Evolutionary conservation across 1,140 invertebrate genomes (phyloP).

Genomic region (Drosophila quadrilineata): DNA sequence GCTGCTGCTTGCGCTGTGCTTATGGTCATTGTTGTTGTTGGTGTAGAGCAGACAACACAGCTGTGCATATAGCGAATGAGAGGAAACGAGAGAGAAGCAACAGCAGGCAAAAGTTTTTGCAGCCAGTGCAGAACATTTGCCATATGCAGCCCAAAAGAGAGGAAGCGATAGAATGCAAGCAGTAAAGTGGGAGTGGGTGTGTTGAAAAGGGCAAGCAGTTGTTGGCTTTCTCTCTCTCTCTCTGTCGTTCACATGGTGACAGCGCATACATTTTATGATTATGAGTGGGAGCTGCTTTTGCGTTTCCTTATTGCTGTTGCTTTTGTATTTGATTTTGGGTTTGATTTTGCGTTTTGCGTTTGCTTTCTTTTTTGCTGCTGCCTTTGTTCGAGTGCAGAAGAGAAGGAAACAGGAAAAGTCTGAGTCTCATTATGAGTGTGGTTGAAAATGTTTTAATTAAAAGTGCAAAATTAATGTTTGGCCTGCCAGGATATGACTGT

Average conservation of each 20-base stretch:
- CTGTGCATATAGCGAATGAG: not conserved
- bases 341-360: too few relatives aligned
- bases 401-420: not conserved
- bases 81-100: not conserved
- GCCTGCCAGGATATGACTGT: constrained; percentile 33
- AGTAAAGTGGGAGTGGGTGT: not conserved
- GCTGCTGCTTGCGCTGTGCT: constrained; percentile 49
- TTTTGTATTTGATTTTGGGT: constrained; percentile 3
- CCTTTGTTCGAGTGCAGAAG: constrained; percentile 6
- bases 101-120: constrained; percentile 28
- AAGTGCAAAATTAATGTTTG: constrained; percentile 69
- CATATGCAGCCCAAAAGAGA: constrained; percentile 14
- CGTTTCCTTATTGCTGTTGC: constrained; percentile 20
- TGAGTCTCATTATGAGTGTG: constrained; percentile 19
- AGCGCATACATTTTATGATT: constrained; percentile 76
- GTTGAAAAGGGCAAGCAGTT: not conserved
- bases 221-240: constrained; percentile 25
- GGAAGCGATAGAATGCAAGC: not conserved
- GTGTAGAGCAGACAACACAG: not conserved
- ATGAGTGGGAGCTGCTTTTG: constrained; percentile 47
- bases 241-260: too few relatives aligned
- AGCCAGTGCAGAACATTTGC: constrained; percentile 13
- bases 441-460: constrained; percentile 69
- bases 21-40: constrained; percentile 20
- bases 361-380: too few relatives aligned